Base-by-base conservation (phyloP, 2,888 invertebrate genomes). In the Lamellibrachia satsuma region DNA sequence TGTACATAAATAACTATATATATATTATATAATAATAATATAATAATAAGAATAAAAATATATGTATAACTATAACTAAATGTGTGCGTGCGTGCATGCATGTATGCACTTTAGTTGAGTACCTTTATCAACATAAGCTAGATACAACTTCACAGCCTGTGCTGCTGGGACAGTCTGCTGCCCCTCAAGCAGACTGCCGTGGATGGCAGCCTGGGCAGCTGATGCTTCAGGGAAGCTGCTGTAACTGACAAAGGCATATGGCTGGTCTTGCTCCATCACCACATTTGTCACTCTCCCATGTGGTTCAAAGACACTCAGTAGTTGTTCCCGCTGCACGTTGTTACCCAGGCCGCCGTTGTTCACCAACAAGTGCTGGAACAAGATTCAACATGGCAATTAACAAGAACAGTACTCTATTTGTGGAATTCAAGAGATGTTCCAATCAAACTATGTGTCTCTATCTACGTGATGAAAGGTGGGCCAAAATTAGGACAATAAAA, bases 311-410 rank as follows among this genome's bases (percentile, higher is more conserved):
- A 97, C 96, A 90, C 97, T 95, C 7, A 97, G 95, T 11, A 99
- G 95, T 91, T 97, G 96, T 95, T 98, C 97, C 95, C 98, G 97
- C 7, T 97, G 97, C 52, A 98, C 97, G 7, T 98, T 98, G 94
- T 98, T 98, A 2, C 98, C 98, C 93, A 98, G 97, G 0, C 99
- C 99, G 52, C 98, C 98, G 97, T 99, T 99, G 95, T 98, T 98
- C n/a, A 99, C 97, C 91, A 98, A 97, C 91, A 98, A 95, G 95
- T 97, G 97, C 98, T 98, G 96, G 93, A 97, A 97, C 94, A 93
- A 95, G 4, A 90, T 52, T 11, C 92, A 39, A 90, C 11, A 75
- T 75, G 75, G 75, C 75, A n/a, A 15, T 22, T 52, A 91, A 6
- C 91, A 51, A 52, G 22, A 27, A 52, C 15, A 90, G 1, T 51